Conservation (phyloP, 2,888 invertebrate species). For the Platycnemis pennipes region DNA sequence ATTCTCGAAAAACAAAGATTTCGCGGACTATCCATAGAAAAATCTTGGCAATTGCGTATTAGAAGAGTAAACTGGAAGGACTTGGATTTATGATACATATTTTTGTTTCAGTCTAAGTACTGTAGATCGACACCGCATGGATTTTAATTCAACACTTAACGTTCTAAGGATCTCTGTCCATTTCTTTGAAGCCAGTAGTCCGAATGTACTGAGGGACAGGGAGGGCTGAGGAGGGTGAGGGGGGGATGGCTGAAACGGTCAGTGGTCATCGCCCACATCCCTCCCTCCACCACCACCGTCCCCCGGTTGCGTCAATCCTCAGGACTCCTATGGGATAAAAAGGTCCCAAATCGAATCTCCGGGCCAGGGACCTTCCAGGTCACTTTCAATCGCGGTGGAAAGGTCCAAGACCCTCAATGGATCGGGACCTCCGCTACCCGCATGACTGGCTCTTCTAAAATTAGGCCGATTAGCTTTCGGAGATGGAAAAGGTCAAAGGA, state of each 20-base stretch:
- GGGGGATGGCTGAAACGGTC: neutral
- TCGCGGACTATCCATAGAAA: no score
- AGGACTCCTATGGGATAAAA: neutral
- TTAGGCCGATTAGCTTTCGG: neutral
- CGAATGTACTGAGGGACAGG: no score
- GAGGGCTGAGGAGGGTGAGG: neutral
- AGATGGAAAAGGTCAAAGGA: neutral
- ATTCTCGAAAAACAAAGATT: no score
- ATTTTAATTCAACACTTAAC: no score
- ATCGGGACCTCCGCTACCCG: neutral
- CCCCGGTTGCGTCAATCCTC: neutral
- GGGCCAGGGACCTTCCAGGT: neutral
- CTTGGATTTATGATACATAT: no score
- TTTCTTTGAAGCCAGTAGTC: no score
- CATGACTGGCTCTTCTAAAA: neutral
- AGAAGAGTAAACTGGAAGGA: no score
- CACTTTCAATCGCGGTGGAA: neutral
- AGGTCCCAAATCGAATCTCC: neutral
- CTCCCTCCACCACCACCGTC: neutral
- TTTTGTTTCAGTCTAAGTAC: no score
- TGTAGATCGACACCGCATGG: no score
- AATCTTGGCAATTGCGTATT: no score
- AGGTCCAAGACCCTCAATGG: neutral
- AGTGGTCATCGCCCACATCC: neutral
- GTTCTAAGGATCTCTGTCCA: no score